Conservation (phyloP, 1,140 invertebrate genomes). For the Leptoteleia sp. region DNA sequence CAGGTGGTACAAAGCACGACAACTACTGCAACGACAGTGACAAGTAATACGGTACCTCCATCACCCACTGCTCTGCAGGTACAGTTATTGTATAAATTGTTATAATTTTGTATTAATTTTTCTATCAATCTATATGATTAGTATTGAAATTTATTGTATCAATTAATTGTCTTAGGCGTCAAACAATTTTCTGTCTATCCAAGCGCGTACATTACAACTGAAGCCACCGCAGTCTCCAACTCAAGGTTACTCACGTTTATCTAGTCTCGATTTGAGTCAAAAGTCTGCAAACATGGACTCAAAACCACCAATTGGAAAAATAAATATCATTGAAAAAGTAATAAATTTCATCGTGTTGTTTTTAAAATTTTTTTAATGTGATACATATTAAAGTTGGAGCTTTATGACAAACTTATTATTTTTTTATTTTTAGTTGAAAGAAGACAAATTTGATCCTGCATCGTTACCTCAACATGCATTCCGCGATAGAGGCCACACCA, state of each 20-base stretch:
- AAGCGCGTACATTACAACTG: conserved; percentile 71
- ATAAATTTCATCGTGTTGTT: conserved; percentile 7
- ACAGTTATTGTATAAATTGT: too few species aligned
- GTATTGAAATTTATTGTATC: too few species aligned
- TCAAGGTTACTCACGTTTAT: conserved; percentile 78
- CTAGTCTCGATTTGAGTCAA: conserved; percentile 73
- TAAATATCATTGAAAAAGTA: conserved; percentile 75
- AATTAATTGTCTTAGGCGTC: conserved; percentile 69
- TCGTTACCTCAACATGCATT: conserved; percentile 83
- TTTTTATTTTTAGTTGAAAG: conserved; percentile 70
- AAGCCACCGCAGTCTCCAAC: conserved; percentile 82
- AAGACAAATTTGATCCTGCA: conserved; percentile 78
- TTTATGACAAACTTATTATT: too few species aligned
- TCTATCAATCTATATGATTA: too few species aligned
- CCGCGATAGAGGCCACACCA: conserved; percentile 90
- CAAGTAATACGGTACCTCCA: conserved; percentile 75
- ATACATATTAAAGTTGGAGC: too few species aligned
- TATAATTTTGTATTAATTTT: too few species aligned
- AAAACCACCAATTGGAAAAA: conserved; percentile 78
- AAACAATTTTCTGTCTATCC: conserved; percentile 72
- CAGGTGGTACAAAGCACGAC: conserved; percentile 67
- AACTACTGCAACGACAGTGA: conserved; percentile 40
- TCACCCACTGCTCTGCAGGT: conserved; percentile 73
- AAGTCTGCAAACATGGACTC: conserved; percentile 71
- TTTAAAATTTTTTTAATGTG: too few species aligned